Conservation (phyloP, 2,888 invertebrate species). For the Sympetrum striolatum region DNA sequence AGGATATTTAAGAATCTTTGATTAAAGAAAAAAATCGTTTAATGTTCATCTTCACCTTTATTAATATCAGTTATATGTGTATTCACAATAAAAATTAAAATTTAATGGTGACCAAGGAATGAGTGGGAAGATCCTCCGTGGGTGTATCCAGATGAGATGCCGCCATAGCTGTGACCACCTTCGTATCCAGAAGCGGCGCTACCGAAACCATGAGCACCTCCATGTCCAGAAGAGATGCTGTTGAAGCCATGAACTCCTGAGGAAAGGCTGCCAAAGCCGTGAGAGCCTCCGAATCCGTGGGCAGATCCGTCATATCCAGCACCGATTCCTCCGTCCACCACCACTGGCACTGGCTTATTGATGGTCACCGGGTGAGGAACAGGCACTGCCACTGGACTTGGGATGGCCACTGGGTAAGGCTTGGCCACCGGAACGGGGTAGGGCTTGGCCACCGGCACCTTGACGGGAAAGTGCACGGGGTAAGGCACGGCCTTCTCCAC, state of each 20-base stretch:
- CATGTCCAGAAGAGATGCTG: background rate
- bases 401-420: background rate
- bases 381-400: background rate
- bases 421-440: background rate
- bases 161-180: background rate
- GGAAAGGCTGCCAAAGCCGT: background rate
- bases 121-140: background rate
- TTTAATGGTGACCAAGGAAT: background rate
- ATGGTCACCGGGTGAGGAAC: slow-evolving; percentile 17
- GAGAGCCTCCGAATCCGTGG: background rate
- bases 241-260: too few species aligned
- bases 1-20: too few species aligned
- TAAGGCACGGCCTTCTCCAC: background rate
- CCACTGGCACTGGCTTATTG: background rate
- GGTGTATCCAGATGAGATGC: background rate
- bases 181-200: background rate
- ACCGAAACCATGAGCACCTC: background rate
- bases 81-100: too few species aligned
- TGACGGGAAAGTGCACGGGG: background rate
- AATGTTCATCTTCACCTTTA: too few species aligned
- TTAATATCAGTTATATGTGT: too few species aligned
- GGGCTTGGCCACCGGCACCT: background rate
- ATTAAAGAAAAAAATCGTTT: too few species aligned
- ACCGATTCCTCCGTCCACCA: background rate
- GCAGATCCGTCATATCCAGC: background rate